Conservation (phyloP, 2,113 vertebrate genomes). For the Callipepla californica region DNA sequence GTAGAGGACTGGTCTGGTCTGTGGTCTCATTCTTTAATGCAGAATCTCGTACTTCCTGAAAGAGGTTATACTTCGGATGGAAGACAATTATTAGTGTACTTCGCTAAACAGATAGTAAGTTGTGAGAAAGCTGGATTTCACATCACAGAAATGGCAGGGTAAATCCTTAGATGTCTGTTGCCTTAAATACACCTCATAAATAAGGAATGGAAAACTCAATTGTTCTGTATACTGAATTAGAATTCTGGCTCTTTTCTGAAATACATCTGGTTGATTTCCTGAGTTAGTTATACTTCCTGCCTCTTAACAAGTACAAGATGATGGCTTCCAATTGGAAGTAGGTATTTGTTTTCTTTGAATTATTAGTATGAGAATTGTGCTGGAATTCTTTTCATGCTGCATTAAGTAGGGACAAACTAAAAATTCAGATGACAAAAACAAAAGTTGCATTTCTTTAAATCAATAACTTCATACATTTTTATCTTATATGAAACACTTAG, state of each 20-base stretch:
- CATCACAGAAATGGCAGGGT: background rate
- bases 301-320: background rate
- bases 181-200: background rate
- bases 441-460: background rate
- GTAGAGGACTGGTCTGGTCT: background rate
- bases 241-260: background rate
- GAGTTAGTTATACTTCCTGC: background rate
- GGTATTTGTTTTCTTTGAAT: background rate
- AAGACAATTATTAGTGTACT: background rate
- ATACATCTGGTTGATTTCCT: background rate
- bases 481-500: background rate
- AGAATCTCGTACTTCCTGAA: fast-evolving
- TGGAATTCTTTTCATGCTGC: background rate
- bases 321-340: background rate
- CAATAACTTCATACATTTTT: background rate
- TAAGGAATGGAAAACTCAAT: background rate
- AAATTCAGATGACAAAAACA: background rate
- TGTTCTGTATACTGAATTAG: background rate
- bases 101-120: background rate
- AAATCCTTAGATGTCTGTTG: background rate
- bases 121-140: background rate
- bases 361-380: background rate
- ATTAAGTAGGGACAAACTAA: background rate
- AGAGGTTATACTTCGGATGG: background rate
- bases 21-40: background rate